Evolutionary conservation across 2,797 vertebrate genomes (phyloP).

Genomic region (Psittacula echo): DNA sequence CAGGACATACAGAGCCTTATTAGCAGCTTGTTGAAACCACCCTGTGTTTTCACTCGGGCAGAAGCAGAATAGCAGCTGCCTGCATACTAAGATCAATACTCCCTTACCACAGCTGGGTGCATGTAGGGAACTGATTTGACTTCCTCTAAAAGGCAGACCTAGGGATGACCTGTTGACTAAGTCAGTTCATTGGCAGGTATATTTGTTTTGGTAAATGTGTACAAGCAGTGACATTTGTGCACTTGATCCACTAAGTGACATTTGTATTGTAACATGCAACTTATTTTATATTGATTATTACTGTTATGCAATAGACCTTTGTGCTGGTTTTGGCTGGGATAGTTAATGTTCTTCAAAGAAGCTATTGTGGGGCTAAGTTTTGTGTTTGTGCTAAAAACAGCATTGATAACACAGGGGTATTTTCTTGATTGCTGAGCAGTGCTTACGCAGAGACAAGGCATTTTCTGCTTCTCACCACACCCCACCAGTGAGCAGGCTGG

Average conservation of each 20-base stretch:
- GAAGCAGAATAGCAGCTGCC: background rate
- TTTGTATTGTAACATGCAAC: constrained; percentile 27
- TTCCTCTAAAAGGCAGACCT: background rate
- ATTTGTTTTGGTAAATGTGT: constrained; percentile 59
- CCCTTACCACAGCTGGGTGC: background rate
- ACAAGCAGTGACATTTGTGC: constrained; percentile 46
- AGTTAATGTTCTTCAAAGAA: background rate
- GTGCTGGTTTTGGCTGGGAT: background rate
- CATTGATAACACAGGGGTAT: no score
- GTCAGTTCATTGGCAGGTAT: constrained; percentile 42
- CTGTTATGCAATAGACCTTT: background rate
- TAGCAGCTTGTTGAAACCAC: background rate
- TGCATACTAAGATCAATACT: background rate
- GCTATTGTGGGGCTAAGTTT: background rate
- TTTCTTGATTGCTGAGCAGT: no score
- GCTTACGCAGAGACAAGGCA: no score
- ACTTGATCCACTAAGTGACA: constrained; percentile 54
- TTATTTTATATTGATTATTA: constrained; percentile 65
- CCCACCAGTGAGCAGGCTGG: no score
- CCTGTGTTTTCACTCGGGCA: background rate
- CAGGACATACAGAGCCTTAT: background rate
- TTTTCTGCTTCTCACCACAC: no score
- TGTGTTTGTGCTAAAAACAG: background rate
- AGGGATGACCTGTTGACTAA: constrained; percentile 2
- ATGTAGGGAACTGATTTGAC: background rate